These are phyloP conservation scores for Poeciliopsis retropinna DNA, from an alignment of 2,113 vertebrate genomes.

Conservation along the genomic window DNA sequence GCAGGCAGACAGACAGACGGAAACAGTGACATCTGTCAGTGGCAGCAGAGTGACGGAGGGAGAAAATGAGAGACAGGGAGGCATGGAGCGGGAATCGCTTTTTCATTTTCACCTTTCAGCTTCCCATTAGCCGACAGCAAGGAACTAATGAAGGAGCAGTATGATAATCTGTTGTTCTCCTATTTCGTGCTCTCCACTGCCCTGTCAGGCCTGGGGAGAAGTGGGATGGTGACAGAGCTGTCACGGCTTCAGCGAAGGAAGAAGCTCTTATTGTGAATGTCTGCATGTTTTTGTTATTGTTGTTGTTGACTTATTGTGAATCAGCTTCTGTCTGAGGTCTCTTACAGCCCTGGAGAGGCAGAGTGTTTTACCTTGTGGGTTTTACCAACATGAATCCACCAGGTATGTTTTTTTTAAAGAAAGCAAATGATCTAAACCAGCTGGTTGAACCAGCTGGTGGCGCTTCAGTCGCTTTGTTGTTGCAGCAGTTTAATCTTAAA, in stretches of 20 bases:
- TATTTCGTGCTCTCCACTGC: conserved; percentile 46
- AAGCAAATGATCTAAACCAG: conserved; percentile 9
- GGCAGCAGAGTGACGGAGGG: conserved; percentile 53
- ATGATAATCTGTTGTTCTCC: conserved; percentile 59
- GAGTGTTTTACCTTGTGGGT: not conserved
- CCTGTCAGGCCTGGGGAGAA: conserved; percentile 67
- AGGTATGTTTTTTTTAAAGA: not conserved
- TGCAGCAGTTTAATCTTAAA: conserved; percentile 45
- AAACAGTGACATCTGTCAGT: conserved; percentile 67
- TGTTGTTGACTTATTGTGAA: conserved; percentile 3
- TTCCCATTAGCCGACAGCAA: conserved; percentile 64
- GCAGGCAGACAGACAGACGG: conserved; percentile 43
- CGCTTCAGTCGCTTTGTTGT: conserved; percentile 39
- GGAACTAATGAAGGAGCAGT: conserved; percentile 66
- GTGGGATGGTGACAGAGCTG: conserved; percentile 51
- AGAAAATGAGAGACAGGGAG: conserved; percentile 49
- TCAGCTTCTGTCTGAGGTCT: conserved; percentile 18
- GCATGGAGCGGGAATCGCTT: conserved; percentile 40
- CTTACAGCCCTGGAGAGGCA: conserved; percentile 14
- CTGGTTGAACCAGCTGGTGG: conserved; percentile 25
- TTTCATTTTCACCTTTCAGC: conserved; percentile 71
- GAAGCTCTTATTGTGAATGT: conserved; percentile 31
- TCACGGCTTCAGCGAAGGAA: conserved; percentile 34
- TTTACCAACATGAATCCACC: not conserved
- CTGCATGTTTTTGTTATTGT: conserved; percentile 28